These are phyloP conservation scores for Xenentodon cancila DNA, from an alignment of 2,797 vertebrate genomes.

Conservation along the genomic window DNA sequence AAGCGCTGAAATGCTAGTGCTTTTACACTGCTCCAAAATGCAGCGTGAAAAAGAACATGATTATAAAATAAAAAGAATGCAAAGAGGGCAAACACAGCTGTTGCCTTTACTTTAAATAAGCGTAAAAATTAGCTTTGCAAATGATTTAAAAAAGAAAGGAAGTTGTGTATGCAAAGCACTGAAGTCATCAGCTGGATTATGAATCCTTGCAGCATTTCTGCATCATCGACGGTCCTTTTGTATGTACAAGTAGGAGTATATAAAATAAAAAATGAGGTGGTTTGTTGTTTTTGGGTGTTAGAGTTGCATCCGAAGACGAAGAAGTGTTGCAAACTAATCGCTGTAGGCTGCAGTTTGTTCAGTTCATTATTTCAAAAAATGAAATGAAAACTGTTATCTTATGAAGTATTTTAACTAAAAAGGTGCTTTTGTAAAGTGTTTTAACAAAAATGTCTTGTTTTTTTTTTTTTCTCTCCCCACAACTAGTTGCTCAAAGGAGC, in stretches of 20 bases:
- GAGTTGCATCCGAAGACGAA: too few species aligned
- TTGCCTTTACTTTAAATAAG: neutral
- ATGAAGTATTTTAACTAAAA: neutral
- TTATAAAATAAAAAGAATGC: too few species aligned
- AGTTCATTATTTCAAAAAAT: too few species aligned
- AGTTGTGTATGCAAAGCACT: neutral
- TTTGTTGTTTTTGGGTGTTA: neutral
- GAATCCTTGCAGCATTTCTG: conserved; percentile 10
- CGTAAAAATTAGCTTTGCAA: neutral
- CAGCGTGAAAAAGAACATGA: too few species aligned
- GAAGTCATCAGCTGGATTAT: neutral
- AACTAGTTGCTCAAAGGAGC: conserved; percentile 92
- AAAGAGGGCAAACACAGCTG: too few species aligned
- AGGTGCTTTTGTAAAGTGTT: neutral
- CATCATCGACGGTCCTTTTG: conserved; percentile 24
- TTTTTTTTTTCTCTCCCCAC: neutral
- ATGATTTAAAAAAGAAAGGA: neutral
- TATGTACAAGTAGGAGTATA: neutral
- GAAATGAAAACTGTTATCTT: neutral
- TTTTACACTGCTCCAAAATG: too few species aligned
- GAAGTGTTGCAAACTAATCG: too few species aligned
- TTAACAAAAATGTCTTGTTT: neutral
- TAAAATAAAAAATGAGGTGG: neutral
- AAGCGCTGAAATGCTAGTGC: neutral
- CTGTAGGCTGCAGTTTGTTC: too few species aligned